Base-by-base conservation (phyloP, 2,888 invertebrate genomes). In the Microctonus hyperodae region DNA sequence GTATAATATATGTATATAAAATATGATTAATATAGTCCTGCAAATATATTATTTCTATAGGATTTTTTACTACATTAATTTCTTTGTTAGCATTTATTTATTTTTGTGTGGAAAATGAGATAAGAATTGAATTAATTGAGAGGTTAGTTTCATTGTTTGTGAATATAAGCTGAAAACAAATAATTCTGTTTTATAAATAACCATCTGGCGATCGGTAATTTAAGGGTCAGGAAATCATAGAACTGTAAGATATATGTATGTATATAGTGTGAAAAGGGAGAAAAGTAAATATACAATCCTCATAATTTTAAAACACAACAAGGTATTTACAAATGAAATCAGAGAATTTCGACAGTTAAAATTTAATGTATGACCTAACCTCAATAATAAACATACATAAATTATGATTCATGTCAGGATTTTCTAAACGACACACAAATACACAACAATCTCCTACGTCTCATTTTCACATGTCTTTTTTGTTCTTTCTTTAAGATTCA, bases 321-420 rank as follows among this genome's bases (percentile, higher is more conserved):
- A 20, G 25, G 51, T 51, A 23, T n/a, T n/a, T 13, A 10, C 5
- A 51, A 16, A 16, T 44, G 25, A 25, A 51, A 51, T 11, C 51
- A n/a, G 51, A 51, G 51, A 11, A 51, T 22, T 13, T 13, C 10
- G 25, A 6, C 51, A 25, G 25, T 25, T 13, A 51, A 44, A 51
- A 51, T 25, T 23, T 6, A 51, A 51, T 13, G 22, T 50, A 51
- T 23, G 25, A 51, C 25, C 22, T 22, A 22, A 50, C 51, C 51
- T 10, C 13, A 51, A 23, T 51, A 10, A 11, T 51, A 25, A 51
- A 61, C 50, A 65, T 48, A 70, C 75, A 57, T 75, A 76, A 75
- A 76, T 76, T 74, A 72, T 53, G 70, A 55, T 65, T 60, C 69
- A 65, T 58, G 70, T 68, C 68, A 60, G 58, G 64, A 59, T 70